Evolutionary conservation across 2,797 vertebrate species (phyloP).

Genomic region (Myiotriccus ornatus): DNA sequence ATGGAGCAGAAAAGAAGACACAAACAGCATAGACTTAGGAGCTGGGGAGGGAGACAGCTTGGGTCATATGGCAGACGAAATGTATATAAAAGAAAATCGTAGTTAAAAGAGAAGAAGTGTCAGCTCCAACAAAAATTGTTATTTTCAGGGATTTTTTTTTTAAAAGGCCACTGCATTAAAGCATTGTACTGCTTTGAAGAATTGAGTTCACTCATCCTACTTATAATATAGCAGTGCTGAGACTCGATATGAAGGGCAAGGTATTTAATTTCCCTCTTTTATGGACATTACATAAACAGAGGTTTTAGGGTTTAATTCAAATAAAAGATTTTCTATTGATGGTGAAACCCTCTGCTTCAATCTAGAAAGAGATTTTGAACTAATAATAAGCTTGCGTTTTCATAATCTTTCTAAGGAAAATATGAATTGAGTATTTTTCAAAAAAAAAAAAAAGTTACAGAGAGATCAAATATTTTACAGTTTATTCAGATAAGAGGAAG

Average conservation of each 20-base stretch:
- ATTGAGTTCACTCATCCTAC: background rate
- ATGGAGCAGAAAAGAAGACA: background rate
- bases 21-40: background rate
- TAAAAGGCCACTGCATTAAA: background rate
- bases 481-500: background rate
- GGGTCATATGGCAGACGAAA: background rate
- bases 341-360: background rate
- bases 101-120: background rate
- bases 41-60: background rate
- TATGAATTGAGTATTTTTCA: background rate
- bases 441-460: background rate
- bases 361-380: background rate
- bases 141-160: background rate
- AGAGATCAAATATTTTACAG: background rate
- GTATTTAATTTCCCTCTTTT: conserved; percentile 21
- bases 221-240: background rate
- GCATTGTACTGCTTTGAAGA: background rate
- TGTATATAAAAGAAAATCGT: background rate
- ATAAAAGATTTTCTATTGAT: conserved; percentile 10
- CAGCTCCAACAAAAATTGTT: background rate
- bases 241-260: background rate
- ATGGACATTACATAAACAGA: background rate
- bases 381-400: background rate
- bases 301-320: conserved; percentile 8
- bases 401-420: background rate